Evolutionary conservation across 2,797 vertebrate species (phyloP).

Genomic region (Xerus rutilus): DNA sequence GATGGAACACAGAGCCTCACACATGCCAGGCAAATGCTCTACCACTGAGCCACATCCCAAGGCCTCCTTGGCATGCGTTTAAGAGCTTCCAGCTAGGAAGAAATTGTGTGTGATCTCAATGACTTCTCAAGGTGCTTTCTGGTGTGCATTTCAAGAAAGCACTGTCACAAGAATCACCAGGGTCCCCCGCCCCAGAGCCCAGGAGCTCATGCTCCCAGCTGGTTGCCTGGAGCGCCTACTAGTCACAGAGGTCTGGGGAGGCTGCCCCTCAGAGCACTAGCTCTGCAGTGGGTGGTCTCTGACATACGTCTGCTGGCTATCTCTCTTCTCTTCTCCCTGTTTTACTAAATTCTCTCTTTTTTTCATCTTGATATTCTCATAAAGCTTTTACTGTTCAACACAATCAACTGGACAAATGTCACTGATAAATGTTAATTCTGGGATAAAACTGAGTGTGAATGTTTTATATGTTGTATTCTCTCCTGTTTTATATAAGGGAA

Average conservation of each 20-base stretch:
- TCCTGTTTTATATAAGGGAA: slow-evolving; percentile 11
- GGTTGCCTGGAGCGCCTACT: no score
- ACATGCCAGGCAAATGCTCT: no score
- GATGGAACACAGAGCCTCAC: no score
- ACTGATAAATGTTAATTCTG: slow-evolving; percentile 31
- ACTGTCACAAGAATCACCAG: not conserved
- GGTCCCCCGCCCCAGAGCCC: not conserved
- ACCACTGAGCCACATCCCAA: no score
- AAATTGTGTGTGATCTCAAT: not conserved
- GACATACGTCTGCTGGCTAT: not conserved
- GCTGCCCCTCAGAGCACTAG: not conserved
- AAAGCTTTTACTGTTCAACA: slow-evolving; percentile 44
- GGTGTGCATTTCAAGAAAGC: not conserved
- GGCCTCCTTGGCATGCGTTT: not conserved
- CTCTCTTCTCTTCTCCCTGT: slow-evolving; percentile 29
- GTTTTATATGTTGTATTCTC: not conserved
- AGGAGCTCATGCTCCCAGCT: not conserved
- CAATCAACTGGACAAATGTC: slow-evolving; percentile 37
- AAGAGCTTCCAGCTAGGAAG: not conserved
- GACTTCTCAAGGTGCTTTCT: not conserved
- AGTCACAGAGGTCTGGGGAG: not conserved
- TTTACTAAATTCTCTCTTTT: not conserved
- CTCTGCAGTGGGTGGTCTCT: not conserved
- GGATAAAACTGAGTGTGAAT: slow-evolving; percentile 3
- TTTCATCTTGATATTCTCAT: slow-evolving; percentile 8